Evolutionary conservation across 2,797 vertebrate species (phyloP).

Genomic region (Sebastes ruberrimus): DNA sequence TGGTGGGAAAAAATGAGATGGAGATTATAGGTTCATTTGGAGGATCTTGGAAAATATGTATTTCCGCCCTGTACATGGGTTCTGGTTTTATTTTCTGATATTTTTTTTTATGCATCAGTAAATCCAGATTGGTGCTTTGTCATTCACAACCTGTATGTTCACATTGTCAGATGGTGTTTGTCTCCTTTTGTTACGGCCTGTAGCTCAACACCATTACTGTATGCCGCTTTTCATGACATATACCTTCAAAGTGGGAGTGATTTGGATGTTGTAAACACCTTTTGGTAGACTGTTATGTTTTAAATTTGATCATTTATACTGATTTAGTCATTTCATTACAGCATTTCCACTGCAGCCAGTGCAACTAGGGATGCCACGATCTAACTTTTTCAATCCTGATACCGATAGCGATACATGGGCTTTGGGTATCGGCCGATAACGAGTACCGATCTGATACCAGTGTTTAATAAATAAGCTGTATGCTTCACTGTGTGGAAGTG

Average conservation of each 20-base stretch:
- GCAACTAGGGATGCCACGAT: no score
- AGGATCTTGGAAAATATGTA: slow-evolving; percentile 50
- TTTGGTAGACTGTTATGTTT: background rate
- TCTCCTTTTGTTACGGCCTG: background rate
- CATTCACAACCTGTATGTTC: slow-evolving; percentile 11
- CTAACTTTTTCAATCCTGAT: no score
- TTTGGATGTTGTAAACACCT: background rate
- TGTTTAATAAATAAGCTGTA: no score
- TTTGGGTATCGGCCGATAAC: no score
- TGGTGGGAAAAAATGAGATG: slow-evolving; percentile 54
- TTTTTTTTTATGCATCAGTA: slow-evolving; percentile 1
- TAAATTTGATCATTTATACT: background rate
- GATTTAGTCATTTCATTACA: slow-evolving; percentile 1
- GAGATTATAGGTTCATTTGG: slow-evolving; percentile 68
- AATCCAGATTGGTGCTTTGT: slow-evolving; percentile 44
- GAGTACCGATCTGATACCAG: no score
- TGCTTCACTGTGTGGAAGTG: no score
- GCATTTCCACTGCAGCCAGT: background rate
- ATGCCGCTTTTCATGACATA: background rate
- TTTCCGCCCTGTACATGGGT: slow-evolving; percentile 31
- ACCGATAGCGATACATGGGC: no score
- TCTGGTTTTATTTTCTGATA: slow-evolving; percentile 26
- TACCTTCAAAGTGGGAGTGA: background rate
- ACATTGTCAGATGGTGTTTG: slow-evolving; percentile 14
- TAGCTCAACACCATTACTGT: background rate